phyloP scores from a whole-genome alignment of 1,140 invertebrate species.

The Hyposmocoma kahamanoa region DNA sequence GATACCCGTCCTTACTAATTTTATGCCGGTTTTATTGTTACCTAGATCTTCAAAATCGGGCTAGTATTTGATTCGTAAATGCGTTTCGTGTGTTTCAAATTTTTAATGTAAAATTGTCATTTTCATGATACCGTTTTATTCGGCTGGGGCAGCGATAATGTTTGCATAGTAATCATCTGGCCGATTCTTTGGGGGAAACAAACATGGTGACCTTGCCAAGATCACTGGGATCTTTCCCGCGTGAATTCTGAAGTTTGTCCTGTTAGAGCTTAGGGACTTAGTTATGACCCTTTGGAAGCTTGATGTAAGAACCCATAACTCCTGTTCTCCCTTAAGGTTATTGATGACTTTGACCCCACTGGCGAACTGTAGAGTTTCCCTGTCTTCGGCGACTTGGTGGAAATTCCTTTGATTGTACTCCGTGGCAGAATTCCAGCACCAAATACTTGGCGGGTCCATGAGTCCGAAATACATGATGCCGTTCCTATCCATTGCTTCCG shows the following conservation, averaged over 20 bases:
- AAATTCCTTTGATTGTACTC: constrained; percentile 65
- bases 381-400: constrained; percentile 69
- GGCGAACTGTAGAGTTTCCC: constrained; percentile 77
- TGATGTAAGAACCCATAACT: constrained; percentile 80
- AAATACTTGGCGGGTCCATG: constrained; percentile 73
- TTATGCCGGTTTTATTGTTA: too few species aligned
- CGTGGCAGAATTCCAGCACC: constrained; percentile 75
- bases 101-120: too few species aligned
- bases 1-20: too few species aligned
- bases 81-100: too few species aligned
- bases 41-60: too few species aligned
- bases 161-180: constrained; percentile 46
- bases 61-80: too few species aligned
- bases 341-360: constrained; percentile 81
- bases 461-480: constrained; percentile 76
- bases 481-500: constrained; percentile 74
- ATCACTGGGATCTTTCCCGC: constrained; percentile 47
- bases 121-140: too few species aligned
- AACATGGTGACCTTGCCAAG: constrained; percentile 41
- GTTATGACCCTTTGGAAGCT: constrained; percentile 81
- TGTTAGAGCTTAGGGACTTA: constrained; percentile 69
- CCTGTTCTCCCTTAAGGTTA: constrained; percentile 75
- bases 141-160: constrained; percentile 36
- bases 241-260: constrained; percentile 81
- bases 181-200: constrained; percentile 34